Evolutionary conservation across 1,140 invertebrate species (phyloP).

Genomic region (Olivierus martensii): DNA sequence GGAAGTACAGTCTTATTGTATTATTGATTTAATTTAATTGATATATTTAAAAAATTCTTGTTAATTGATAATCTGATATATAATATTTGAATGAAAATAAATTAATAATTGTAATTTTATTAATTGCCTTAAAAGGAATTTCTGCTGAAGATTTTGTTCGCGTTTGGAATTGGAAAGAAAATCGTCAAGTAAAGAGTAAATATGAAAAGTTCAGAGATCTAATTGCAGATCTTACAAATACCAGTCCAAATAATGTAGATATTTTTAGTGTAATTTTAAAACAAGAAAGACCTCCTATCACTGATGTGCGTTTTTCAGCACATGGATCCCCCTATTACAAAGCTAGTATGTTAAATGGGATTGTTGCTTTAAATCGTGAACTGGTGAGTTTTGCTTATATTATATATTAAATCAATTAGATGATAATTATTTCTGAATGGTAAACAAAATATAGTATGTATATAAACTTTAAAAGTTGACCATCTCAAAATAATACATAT

Average conservation of each 20-base stretch:
- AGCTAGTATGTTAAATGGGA: constrained; percentile 80
- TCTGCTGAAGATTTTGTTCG: constrained; percentile 91
- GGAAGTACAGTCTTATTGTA: too few species aligned
- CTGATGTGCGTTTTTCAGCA: constrained; percentile 85
- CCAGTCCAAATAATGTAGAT: constrained; percentile 77
- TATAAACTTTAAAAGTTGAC: too few species aligned
- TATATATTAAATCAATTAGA: too few species aligned
- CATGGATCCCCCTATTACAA: constrained; percentile 94
- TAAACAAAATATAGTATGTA: too few species aligned
- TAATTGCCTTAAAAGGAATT: constrained; percentile 40
- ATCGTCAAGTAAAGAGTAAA: constrained; percentile 69
- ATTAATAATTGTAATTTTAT: too few species aligned
- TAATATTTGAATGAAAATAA: too few species aligned
- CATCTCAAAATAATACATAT: too few species aligned
- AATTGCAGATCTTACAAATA: constrained; percentile 63
- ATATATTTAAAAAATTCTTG: too few species aligned
- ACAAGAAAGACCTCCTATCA: constrained; percentile 69
- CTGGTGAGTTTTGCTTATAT: constrained; percentile 39
- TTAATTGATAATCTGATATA: too few species aligned
- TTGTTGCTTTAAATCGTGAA: constrained; percentile 82
- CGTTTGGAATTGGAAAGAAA: constrained; percentile 75
- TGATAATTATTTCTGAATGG: too few species aligned
- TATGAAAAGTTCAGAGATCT: constrained; percentile 73
- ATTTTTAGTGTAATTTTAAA: constrained; percentile 86
- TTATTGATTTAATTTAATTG: too few species aligned